Conservation (phyloP, 2,888 invertebrate species). For the Eristalis tenax region DNA sequence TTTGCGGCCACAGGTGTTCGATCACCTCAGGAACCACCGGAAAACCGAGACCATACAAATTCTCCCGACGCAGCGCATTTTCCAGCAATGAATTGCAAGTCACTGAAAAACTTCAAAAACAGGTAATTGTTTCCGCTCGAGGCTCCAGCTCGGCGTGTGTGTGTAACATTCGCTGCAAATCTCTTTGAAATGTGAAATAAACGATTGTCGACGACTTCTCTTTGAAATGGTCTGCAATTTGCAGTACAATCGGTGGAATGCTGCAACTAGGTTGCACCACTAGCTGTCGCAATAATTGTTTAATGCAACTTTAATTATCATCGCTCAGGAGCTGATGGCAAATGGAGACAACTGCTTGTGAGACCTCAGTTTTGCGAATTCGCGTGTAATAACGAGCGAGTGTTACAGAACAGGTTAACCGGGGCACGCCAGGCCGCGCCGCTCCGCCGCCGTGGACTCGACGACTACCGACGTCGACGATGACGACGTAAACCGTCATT, state of each 20-base stretch:
- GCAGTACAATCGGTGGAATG: neutral
- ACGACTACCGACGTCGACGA: neutral
- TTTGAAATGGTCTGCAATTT: conserved; percentile 3
- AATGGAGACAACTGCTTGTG: neutral
- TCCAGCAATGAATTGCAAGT: conserved; percentile 1
- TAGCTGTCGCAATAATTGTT: conserved; percentile 28
- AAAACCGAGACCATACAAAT: neutral
- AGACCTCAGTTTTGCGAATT: neutral
- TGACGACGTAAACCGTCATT: conserved; percentile 13
- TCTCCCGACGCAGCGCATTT: neutral
- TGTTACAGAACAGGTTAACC: conserved; percentile 33
- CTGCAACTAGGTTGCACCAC: conserved; percentile 1
- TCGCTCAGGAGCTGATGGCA: conserved; percentile 23
- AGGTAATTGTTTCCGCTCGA: neutral
- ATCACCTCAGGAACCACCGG: neutral
- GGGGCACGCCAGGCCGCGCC: neutral
- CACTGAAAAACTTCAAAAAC: neutral
- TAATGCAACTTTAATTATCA: conserved; percentile 56
- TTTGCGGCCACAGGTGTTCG: neutral
- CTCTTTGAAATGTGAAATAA: conserved; percentile 17
- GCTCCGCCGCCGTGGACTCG: neutral
- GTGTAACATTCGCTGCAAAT: neutral
- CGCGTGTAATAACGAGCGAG: conserved; percentile 27
- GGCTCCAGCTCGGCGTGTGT: neutral
- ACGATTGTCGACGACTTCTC: conserved; percentile 9